Conservation (phyloP, 2,888 invertebrate genomes). For the Scaptomyza reducta region DNA sequence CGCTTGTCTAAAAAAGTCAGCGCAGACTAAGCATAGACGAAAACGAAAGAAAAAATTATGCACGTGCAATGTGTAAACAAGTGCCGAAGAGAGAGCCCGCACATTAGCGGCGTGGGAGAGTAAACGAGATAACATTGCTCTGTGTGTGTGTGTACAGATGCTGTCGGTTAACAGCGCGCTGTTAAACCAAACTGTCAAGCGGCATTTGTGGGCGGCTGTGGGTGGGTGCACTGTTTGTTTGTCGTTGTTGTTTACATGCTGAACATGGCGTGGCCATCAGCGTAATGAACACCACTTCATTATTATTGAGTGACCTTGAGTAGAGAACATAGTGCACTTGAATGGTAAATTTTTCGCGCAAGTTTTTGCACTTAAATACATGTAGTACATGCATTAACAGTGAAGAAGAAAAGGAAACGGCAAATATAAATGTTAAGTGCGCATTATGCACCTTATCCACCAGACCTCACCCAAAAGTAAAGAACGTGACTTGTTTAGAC, state of each 20-base stretch:
- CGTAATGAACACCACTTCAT: conserved; percentile 48
- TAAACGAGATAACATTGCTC: conserved; percentile 12
- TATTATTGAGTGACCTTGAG: conserved; percentile 44
- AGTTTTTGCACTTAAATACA: conserved; percentile 3
- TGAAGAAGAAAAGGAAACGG: conserved; percentile 13
- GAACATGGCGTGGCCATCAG: conserved; percentile 34
- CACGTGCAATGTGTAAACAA: conserved; percentile 74
- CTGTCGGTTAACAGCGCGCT: conserved; percentile 47
- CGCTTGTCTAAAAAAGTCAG: conserved; percentile 61
- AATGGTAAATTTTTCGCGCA: conserved; percentile 36
- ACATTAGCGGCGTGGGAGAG: conserved; percentile 21
- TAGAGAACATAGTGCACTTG: conserved; percentile 22
- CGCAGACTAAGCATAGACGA: conserved; percentile 62
- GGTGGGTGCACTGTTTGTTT: not conserved
- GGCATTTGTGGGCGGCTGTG: not conserved
- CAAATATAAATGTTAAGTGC: conserved; percentile 16
- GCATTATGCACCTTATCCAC: conserved; percentile 22
- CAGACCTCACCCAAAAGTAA: not conserved
- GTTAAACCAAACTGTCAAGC: conserved; percentile 42
- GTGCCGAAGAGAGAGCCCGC: conserved; percentile 32
- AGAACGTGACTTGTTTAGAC: conserved; percentile 35
- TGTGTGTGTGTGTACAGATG: conserved; percentile 23
- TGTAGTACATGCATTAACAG: conserved; percentile 21
- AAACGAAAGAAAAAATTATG: conserved; percentile 43
- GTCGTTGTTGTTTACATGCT: conserved; percentile 26